Base-by-base conservation (phyloP, 2,113 vertebrate genomes). In the Muntiacus reevesi region DNA sequence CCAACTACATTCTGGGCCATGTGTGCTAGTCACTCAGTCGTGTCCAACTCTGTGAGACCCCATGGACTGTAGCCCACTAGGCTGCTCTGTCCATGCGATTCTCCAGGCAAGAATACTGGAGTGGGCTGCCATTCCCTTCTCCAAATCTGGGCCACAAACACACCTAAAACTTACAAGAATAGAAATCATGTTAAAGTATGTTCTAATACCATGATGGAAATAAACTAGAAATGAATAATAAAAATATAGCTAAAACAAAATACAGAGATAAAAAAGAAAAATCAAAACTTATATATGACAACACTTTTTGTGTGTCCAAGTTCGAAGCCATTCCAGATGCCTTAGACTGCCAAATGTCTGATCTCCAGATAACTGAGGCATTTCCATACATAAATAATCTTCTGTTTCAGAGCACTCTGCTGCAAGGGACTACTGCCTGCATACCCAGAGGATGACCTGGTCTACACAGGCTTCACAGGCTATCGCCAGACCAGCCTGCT, bases 331-430 rank as follows among this genome's bases (percentile, higher is more conserved):
- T 33, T 81, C 45, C 78, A 81, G 16, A 81, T 50, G 28, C 45
- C 16, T 50, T 50, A 33, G 78, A 47, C 78, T 50, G 45, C 45
- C 28, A 47, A 30, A 50, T 50, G 45, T 81, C 76, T 50, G 76
- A 79, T 6, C 45, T 6, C 16, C 45, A 30, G 78, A 81, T 50
- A 81, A 33, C 45, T 50, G 45, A 81, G 28, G 45, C 45, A 21
- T 33, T 33, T 81, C 45, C 45, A 50, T 50, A 81, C 9, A 6
- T 50, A 30, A 45, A 81, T 33, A 50, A 33, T 50, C 30, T 79
- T 47, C 99, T 99, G 99, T 99, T 99, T 99, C 97, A 99, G 99
- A 99, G 99, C 99, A 59, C 99, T 99, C 98, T 99, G 99, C 99
- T 99, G 99, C 99, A 99, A 99, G 98, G 99, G 99, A 98, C 99